Base-by-base conservation (phyloP, 2,797 vertebrate genomes). In the Bucorvus abyssinicus region DNA sequence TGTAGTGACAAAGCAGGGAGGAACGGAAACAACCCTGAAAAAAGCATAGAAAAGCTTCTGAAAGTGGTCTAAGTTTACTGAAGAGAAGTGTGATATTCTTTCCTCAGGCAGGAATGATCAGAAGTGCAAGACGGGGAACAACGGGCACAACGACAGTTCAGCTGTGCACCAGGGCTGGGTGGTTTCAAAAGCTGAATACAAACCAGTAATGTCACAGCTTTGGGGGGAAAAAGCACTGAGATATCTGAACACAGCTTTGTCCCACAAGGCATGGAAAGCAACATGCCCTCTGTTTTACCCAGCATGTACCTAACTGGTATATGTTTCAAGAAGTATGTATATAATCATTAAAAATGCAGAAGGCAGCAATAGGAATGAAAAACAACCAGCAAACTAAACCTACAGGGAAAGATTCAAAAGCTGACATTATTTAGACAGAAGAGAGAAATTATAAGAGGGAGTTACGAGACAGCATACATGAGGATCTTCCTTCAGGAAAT, bases 401-500 rank as follows among this genome's bases (percentile, higher is more conserved):
- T 77, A 9, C 8, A 34, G 34, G 22, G 45, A 75, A 86, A 64
- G 2, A 60, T 44, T 75, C 18, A 75, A 83, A 77, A 93, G 10
- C 36, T 81, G 32, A 19, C n/a, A 26, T 42, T 24, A n/a, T 49
- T 77, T 42, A 95, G 57, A 26, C 40, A 47, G 34, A 86, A 80
- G 60, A 87, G 47, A 59, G 19, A 45, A 71, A 34, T 45, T 52
- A n/a, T 82, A 87, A 49, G 63, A 73, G 3, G 4, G 40, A 42
- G 29, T 91, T 89, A n/a, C 12, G 34, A 81, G 42, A 89, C 86
- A 84, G 9, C 32, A 49, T 20, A 52, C 12, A 27, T 14, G 20
- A 61, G 11, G 15, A 82, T 90, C 63, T 49, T 78, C 45, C 92
- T 90, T 84, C 89, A 79, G 63, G 67, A 92, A 94, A 87, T 12